phyloP scores from a whole-genome alignment of 2,113 vertebrate species.

The Mystacornis crossleyi region DNA sequence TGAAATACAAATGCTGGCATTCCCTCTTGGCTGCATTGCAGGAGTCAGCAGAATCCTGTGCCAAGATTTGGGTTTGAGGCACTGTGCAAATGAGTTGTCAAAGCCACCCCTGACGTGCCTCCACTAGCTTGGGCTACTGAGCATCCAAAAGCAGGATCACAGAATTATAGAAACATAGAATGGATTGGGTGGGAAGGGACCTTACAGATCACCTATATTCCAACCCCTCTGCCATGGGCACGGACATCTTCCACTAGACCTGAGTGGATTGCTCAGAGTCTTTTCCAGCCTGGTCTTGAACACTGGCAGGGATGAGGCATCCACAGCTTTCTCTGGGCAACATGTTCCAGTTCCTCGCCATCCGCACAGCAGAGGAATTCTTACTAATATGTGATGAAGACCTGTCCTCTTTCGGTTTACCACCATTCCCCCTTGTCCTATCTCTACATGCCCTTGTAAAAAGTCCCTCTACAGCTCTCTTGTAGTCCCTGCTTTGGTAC shows the following conservation, averaged over 20 bases:
- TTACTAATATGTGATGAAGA: background rate
- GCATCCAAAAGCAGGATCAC: background rate
- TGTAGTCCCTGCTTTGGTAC: background rate
- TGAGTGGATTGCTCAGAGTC: background rate
- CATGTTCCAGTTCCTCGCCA: background rate
- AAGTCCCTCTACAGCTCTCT: background rate
- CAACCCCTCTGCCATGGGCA: background rate
- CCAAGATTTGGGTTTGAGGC: background rate
- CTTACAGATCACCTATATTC: background rate
- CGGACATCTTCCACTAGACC: background rate
- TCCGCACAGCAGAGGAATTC: background rate
- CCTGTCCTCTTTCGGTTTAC: background rate
- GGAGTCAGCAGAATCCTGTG: constrained; percentile 2
- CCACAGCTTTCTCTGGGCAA: background rate
- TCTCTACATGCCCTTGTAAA: too few relatives aligned
- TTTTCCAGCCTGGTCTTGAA: background rate
- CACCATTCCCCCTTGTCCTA: too few relatives aligned
- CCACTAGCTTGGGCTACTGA: background rate
- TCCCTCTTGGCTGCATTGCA: background rate
- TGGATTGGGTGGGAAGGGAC: background rate
- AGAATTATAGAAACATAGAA: background rate
- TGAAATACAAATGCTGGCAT: background rate
- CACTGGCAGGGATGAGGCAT: background rate
- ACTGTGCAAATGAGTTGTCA: background rate
- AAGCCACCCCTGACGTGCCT: background rate